Evolutionary conservation across 2,797 vertebrate species (phyloP), one percentile per base, ranked within the genome.

Genomic region (Vespertilio murinus): DNA sequence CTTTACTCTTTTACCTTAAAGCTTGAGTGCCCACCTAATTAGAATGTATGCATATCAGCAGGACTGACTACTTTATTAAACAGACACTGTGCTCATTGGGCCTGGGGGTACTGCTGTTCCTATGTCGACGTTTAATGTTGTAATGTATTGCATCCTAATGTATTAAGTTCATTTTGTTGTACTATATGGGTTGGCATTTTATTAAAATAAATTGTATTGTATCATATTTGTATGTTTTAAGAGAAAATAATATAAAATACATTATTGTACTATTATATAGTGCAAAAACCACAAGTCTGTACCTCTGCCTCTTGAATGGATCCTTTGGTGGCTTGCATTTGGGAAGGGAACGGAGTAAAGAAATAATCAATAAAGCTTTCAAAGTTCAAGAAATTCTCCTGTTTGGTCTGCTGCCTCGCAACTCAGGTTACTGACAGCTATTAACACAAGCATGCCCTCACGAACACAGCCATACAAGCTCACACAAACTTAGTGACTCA

Each of bases 121-220:
- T 81, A 16, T 96, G 97, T 96, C 82, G 90, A 93, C 92, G 88
- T 88, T 96, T 92, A 73, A 83, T 97, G 94, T 97, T 95, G 73
- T 96, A 94, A 97, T 96, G 97, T 97, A 96, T 96, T 96, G 84
- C 95, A 95, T 96, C 85, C 92, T 97, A 93, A 97, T 97, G 97
- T 97, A 97, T 97, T 90, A 94, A 96, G 83, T 95, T 95, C 97
- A 95, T 97, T 91, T 91, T 97, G 96, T 96, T 97, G 97, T 97
- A 97, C 92, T 97, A 97, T 97, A 97, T 96, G 92, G 96, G 94
- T 97, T 95, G 96, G 94, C 97, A 96, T 97, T 97, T 97, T 94
- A 97, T 97, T 97, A 93, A 97, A 94, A 96, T 95, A 82, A 96
- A 94, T 93, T 97, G 97, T 97, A 96, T 97, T 96, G 90, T 95